Evolutionary conservation across 2,888 invertebrate species (phyloP).

Genomic region (Caenorhabditis wallacei): DNA sequence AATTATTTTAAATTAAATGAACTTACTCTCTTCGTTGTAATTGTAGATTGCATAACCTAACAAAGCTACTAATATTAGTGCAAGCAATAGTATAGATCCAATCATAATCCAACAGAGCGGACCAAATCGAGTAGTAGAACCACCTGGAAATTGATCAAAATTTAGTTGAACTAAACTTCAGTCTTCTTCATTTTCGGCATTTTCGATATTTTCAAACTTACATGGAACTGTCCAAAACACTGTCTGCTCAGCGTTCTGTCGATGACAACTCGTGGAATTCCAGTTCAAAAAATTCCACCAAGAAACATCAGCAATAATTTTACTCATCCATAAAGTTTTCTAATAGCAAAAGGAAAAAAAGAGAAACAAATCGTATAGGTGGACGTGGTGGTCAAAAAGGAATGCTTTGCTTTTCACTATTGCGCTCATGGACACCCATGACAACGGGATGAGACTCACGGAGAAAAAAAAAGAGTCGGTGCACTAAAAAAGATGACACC

Average conservation of each 20-base stretch:
- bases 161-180: background rate
- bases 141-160: conserved; percentile 52
- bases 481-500: conserved; percentile 42
- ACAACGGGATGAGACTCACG: conserved; percentile 29
- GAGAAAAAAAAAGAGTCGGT: conserved; percentile 7
- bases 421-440: conserved; percentile 35
- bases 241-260: conserved; percentile 74
- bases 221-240: conserved; percentile 81
- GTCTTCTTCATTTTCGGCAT: too few species aligned
- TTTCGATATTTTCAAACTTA: conserved; percentile 38
- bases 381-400: conserved; percentile 45
- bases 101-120: conserved; percentile 73
- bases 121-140: conserved; percentile 64
- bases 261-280: conserved; percentile 79
- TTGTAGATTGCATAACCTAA: conserved; percentile 66
- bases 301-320: conserved; percentile 76
- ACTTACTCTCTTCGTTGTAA: conserved; percentile 74
- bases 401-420: conserved; percentile 25
- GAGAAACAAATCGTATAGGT: conserved; percentile 47
- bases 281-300: conserved; percentile 82
- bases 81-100: conserved; percentile 59
- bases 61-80: conserved; percentile 55
- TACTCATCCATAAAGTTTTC: conserved; percentile 62
- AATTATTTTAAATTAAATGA: background rate
- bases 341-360: background rate